Percentiles rank a stretch among this genome's conserved stretches.
These are phyloP conservation scores for Nymphalis c-album DNA, from an alignment of 2,888 invertebrate genomes.

Conservation along the genomic window DNA sequence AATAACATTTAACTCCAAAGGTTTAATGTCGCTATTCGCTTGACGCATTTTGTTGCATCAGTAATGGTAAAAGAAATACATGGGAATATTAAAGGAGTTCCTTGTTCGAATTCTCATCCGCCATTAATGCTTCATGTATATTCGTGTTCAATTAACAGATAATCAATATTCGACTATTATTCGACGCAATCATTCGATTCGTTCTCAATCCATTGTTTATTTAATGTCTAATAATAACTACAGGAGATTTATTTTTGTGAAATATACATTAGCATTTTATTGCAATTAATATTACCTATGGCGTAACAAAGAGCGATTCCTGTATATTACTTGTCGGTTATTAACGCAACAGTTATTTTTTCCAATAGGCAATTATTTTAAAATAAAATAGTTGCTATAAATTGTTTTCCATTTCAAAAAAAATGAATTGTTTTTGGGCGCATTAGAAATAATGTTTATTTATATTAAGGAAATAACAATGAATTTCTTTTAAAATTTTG, in stretches of 20 bases:
- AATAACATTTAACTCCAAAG: neutral
- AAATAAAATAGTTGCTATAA: too few species aligned
- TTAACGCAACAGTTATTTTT: too few species aligned
- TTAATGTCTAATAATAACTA: neutral
- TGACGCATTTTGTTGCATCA: neutral
- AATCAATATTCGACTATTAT: slow-evolving; percentile 32
- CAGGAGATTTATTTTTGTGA: neutral
- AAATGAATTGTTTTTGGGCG: too few species aligned
- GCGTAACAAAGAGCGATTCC: too few species aligned
- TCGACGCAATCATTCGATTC: slow-evolving; percentile 30
- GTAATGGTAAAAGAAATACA: slow-evolving; percentile 13
- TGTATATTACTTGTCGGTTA: too few species aligned
- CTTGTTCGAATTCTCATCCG: slow-evolving; percentile 28
- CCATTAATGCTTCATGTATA: slow-evolving; percentile 35
- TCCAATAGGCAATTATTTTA: too few species aligned
- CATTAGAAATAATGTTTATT: too few species aligned
- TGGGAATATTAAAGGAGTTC: slow-evolving; percentile 33
- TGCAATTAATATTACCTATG: too few species aligned
- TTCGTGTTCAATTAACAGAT: slow-evolving; percentile 29
- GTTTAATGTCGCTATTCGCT: neutral
- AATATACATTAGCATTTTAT: neutral
- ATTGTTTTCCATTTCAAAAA: too few species aligned
- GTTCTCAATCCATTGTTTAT: slow-evolving; percentile 28
- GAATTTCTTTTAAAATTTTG: too few species aligned
- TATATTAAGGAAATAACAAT: too few species aligned